These are phyloP conservation scores for Sphenopsis melanotis DNA, from an alignment of 2,797 vertebrate species.

Conservation along the genomic window DNA sequence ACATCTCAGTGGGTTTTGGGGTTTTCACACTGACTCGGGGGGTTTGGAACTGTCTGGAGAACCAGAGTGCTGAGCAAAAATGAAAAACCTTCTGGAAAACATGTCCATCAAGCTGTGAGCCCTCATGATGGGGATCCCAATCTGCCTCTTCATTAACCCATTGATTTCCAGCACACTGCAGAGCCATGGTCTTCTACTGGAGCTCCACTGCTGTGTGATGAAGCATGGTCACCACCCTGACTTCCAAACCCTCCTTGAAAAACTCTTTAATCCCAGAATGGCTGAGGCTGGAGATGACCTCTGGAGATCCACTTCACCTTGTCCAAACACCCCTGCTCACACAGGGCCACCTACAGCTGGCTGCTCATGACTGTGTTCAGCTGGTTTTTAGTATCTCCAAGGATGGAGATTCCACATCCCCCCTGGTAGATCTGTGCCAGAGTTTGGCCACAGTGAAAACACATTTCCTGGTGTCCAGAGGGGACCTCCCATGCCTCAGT, in stretches of 20 bases:
- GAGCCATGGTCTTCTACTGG: not conserved
- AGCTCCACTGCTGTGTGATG: not conserved
- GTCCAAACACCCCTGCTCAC: not conserved
- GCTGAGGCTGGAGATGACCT: not conserved
- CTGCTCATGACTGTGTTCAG: not conserved
- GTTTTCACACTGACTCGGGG: not conserved
- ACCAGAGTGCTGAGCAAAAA: not conserved
- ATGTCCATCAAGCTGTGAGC: not conserved
- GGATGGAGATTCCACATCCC: not conserved
- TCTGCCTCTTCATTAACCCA: not conserved
- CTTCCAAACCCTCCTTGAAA: not conserved
- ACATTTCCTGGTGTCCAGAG: not conserved
- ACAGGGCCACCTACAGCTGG: not conserved
- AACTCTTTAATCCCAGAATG: not conserved
- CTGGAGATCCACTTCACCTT: not conserved
- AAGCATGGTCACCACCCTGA: not conserved
- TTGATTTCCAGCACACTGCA: rapidly evolving
- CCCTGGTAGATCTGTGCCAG: not conserved
- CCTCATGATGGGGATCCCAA: rapidly evolving
- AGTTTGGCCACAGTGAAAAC: not conserved
- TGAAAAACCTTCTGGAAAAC: not conserved
- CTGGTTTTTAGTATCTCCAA: not conserved
- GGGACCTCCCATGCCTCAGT: not conserved
- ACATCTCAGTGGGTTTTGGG: not conserved
- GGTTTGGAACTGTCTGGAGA: not conserved